Evolutionary conservation across 2,888 invertebrate species (phyloP), one percentile per base, ranked within the genome.

Genomic region (Stenichneumon culpator): DNA sequence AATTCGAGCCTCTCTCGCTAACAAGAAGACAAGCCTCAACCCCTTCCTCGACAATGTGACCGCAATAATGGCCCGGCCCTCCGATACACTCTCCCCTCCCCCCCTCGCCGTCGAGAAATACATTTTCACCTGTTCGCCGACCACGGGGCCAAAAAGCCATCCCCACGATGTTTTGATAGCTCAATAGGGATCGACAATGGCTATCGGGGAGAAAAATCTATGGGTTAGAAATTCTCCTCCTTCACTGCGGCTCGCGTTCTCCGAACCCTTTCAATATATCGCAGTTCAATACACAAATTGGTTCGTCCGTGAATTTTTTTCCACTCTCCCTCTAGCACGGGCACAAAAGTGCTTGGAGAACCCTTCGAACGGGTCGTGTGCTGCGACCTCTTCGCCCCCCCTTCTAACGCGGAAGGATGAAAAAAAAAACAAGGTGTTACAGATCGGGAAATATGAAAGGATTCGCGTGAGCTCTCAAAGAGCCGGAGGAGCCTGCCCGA

Each of bases 121-220:
- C 69, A 72, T 73, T 25, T 87, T 86, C 90, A 91, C 90, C 90
- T 91, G 91, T 89, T 84, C 70, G 79, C 80, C 82, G 75, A 63
- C 67, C 74, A 63, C 68, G 70, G 54, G 54, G 44, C 54, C 63
- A 63, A 74, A 72, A 80, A 82, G 87, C 83, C 75, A 88, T 82
- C 84, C 87, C 92, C 92, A 92, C 92, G 92, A 93, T 93, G 92
- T 93, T 93, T 92, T 93, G 93, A 93, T 93, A 92, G 93, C 93
- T 93, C 92, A 93, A 93, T 93, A 88, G 63, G 90, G 81, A 79
- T 89, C 82, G 87, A 93, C 93, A 93, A 93, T 91, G 89, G 90
- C 73, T 92, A 93, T 93, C 91, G 91, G 87, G 89, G 81, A 89
- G 19, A 54, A 44, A 90, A 89, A 91, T 90, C 89, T 90, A 89